A percentile compares a stretch with the other conserved stretches of the same genome.
Evolutionary conservation across 2,113 vertebrate species (phyloP).

Genomic region (Petromus typicus): DNA sequence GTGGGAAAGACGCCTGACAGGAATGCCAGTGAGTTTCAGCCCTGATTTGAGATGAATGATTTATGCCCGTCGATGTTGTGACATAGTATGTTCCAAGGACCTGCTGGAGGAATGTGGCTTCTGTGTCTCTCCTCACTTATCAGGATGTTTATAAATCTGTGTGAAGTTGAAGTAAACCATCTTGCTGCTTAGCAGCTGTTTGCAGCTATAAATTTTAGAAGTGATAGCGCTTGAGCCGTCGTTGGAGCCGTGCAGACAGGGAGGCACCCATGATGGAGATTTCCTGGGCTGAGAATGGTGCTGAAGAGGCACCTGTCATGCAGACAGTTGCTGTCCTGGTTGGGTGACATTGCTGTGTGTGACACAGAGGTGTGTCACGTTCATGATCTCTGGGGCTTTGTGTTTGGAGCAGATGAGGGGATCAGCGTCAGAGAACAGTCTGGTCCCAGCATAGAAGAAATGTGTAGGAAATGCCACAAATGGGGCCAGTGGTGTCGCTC

Average conservation of each 20-base stretch:
- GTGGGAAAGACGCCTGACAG: not conserved
- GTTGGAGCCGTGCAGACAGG: not conserved
- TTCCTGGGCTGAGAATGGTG: not conserved
- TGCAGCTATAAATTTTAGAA: not conserved
- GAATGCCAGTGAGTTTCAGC: not conserved
- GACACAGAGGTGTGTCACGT: not conserved
- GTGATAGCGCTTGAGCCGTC: not conserved
- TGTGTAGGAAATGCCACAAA: not conserved
- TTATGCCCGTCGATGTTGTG: not conserved
- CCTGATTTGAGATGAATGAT: not conserved
- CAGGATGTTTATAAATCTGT: slow-evolving; percentile 64
- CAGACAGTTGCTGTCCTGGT: not conserved
- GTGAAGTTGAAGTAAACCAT: slow-evolving; percentile 56
- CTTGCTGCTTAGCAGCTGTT: not conserved
- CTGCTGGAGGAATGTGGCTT: not conserved
- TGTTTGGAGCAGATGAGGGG: not conserved
- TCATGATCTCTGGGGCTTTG: not conserved
- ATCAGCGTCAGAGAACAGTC: not conserved
- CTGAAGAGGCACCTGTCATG: not conserved
- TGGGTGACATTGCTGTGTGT: not conserved
- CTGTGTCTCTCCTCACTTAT: slow-evolving; percentile 44
- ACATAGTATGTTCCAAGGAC: not conserved
- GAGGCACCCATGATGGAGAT: not conserved
- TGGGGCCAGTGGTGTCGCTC: not conserved
- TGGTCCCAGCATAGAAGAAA: not conserved